Evolutionary conservation across 2,113 vertebrate genomes (phyloP).

Genomic region (Ceratotherium simum): DNA sequence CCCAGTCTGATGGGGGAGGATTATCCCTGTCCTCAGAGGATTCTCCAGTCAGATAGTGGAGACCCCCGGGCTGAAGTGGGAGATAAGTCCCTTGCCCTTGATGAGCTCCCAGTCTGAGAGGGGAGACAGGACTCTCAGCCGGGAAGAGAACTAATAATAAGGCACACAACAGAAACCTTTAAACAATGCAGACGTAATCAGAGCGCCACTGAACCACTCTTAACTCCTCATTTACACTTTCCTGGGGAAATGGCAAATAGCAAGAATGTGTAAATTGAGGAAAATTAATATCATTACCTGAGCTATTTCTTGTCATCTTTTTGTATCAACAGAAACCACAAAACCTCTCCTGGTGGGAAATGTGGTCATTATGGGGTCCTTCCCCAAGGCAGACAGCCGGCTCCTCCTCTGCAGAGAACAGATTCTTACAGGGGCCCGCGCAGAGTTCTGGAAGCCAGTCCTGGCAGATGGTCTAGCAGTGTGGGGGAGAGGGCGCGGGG

Average conservation of each 20-base stretch:
- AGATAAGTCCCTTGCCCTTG: background rate
- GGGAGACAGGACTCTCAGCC: background rate
- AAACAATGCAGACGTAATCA: background rate
- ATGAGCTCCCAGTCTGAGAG: background rate
- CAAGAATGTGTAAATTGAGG: constrained; percentile 68
- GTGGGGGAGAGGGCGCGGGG: rapidly evolving
- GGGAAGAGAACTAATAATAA: background rate
- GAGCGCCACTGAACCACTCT: rapidly evolving
- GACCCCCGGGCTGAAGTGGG: rapidly evolving
- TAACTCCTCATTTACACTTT: constrained; percentile 57
- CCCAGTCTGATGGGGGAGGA: too few species aligned
- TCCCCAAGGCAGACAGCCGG: background rate
- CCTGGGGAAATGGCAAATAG: constrained; percentile 47
- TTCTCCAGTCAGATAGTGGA: rapidly evolving
- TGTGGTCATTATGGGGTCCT: background rate
- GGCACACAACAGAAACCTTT: background rate
- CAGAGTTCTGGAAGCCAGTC: background rate
- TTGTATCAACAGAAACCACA: constrained; percentile 24
- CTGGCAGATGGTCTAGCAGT: rapidly evolving
- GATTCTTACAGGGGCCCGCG: rapidly evolving
- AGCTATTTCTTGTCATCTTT: constrained; percentile 65
- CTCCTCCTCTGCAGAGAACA: background rate
- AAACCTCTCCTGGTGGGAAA: background rate
- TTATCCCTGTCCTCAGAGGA: background rate
- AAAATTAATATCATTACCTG: constrained; percentile 73